Evolutionary conservation across 2,797 vertebrate species (phyloP).

Genomic region (Macroramphosus scolopax): DNA sequence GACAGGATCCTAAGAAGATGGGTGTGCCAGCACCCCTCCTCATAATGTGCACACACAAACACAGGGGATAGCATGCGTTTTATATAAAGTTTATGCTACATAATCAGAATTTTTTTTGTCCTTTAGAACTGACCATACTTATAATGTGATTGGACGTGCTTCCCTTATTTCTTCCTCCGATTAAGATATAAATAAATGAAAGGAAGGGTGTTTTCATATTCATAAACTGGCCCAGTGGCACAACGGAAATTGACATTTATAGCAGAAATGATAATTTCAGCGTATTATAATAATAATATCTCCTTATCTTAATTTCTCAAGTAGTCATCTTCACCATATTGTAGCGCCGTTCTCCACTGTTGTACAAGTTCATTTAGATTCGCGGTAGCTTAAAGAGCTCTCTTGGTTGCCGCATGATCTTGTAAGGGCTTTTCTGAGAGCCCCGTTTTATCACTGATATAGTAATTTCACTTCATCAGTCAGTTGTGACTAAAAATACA

Average conservation of each 20-base stretch:
- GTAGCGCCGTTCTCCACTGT: conserved; percentile 40
- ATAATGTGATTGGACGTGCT: conserved; percentile 22
- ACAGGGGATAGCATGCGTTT: conserved; percentile 25
- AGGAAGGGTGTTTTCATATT: conserved; percentile 29
- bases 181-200: conserved; percentile 27
- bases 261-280: conserved; percentile 47
- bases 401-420: conserved; percentile 63
- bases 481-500: conserved; percentile 81
- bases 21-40: conserved; percentile 61
- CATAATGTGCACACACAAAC: conserved; percentile 28
- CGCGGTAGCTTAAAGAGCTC: conserved; percentile 60
- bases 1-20: conserved; percentile 69
- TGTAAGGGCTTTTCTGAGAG: conserved; percentile 73
- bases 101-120: conserved; percentile 25
- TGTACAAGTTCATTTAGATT: conserved; percentile 64
- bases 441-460: conserved; percentile 74
- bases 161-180: conserved; percentile 14
- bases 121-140: conserved; percentile 4
- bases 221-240: conserved; percentile 19
- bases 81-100: conserved; percentile 17
- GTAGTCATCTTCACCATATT: conserved; percentile 54
- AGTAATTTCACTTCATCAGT: conserved; percentile 81
- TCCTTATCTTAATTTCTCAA: conserved; percentile 57
- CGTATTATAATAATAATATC: conserved; percentile 55
- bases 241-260: conserved; percentile 38